Evolutionary conservation across 2,888 invertebrate species (phyloP), one percentile per base, ranked within the genome.

Genomic region (Folsomia candida): DNA sequence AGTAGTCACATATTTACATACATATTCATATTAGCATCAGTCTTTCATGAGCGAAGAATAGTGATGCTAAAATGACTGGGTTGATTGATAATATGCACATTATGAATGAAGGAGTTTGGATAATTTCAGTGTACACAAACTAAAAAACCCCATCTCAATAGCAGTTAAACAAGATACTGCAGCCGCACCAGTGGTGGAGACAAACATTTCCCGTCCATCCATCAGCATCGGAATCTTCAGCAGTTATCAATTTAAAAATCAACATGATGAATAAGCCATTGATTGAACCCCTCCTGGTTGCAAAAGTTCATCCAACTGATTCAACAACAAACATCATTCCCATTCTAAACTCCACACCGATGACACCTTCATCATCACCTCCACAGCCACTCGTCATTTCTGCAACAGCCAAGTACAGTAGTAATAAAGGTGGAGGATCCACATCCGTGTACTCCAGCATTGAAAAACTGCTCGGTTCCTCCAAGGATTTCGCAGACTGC

Each of bases 391-490:
- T 37, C 37, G 14, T 37, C 37, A 24, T 6, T 11, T 11, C 26
- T 25, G 6, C 25, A 4, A 11, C 25, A 4, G 20, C 60, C 26
- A 60, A 60, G 24, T 60, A 14, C 26, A 9, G 47, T 47, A 14
- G 11, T 47, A 47, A n/a, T n/a, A n/a, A n/a, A n/a, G 37, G 37
- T 9, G 37, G 37, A 4, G 6, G 11, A 54, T 14, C 71, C 22
- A 20, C 54, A n/a, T 77, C 77, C 1, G 76, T 79, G n/a, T 78
- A 79, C 66, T 78, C 79, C n/a, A 79, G 79, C 64, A 79, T 79
- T 72, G 79, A 79, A 58, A 79, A 78, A 73, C 67, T 79, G 11
- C 63, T 79, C 29, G 78, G 77, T 6, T 71, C 69, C 3, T 64
- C 72, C 18, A 65, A 65, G 65, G 51, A 51, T n/a, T 47, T 47